Percentiles rank a stretch among this genome's conserved stretches.
Conservation (phyloP, 1,140 invertebrate species). For the Caenorhabditis inopinata region DNA sequence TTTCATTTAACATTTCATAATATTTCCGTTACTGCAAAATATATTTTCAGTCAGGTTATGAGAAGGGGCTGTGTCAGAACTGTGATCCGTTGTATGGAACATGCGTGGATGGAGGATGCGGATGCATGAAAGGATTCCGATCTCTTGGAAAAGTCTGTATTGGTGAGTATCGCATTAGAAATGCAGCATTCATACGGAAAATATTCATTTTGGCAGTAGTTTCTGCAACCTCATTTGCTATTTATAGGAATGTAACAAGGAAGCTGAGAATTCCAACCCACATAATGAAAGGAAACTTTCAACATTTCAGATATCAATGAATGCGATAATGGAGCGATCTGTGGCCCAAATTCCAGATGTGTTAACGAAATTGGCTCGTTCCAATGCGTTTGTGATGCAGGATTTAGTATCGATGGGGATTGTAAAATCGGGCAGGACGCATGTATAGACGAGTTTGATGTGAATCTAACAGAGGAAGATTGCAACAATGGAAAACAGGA, state of each 20-base stretch:
- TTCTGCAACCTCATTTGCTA: slow-evolving; percentile 22
- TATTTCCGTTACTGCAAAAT: no score
- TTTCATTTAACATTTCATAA: no score
- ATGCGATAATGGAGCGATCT: slow-evolving; percentile 32
- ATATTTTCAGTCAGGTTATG: background rate
- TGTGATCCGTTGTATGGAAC: slow-evolving; percentile 36
- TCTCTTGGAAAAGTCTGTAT: slow-evolving; percentile 41
- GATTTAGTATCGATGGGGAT: slow-evolving; percentile 28
- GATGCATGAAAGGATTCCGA: slow-evolving; percentile 38
- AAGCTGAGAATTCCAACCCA: background rate
- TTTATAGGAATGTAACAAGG: slow-evolving; percentile 1
- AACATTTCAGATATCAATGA: slow-evolving; percentile 39
- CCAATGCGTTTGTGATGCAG: slow-evolving; percentile 38
- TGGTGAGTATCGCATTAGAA: slow-evolving; percentile 32
- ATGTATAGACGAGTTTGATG: slow-evolving; percentile 36
- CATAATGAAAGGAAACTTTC: background rate
- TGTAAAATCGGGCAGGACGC: slow-evolving; percentile 37
- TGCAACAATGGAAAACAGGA: slow-evolving; percentile 39
- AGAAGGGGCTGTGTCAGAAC: background rate
- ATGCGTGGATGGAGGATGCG: slow-evolving; percentile 35
- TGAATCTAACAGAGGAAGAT: slow-evolving; percentile 38
- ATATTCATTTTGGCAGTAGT: background rate
- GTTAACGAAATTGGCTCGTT: slow-evolving; percentile 35
- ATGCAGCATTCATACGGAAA: slow-evolving; percentile 27
- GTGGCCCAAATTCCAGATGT: slow-evolving; percentile 36